A percentile compares a stretch with the other conserved stretches of the same genome.
Conservation (phyloP, 2,888 invertebrate genomes). For the Dryococelus australis region DNA sequence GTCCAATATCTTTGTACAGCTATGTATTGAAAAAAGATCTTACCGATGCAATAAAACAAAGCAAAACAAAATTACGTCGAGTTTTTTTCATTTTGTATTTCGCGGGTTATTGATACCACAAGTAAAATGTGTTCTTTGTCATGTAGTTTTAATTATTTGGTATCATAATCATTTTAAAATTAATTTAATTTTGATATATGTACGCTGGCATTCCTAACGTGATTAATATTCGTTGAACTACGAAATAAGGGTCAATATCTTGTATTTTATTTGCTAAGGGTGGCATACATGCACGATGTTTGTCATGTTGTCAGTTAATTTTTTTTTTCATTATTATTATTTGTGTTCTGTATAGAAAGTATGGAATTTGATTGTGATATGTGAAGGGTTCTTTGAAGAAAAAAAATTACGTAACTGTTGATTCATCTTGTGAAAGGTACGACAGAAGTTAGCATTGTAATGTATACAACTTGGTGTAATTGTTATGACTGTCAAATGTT, state of each 20-base stretch:
- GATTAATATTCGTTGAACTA: neutral
- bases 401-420: neutral
- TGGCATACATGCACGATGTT: neutral
- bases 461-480: neutral
- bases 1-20: too few species aligned
- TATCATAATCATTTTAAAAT: too few species aligned
- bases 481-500: neutral
- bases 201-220: too few species aligned
- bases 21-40: too few species aligned
- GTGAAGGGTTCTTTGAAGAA: neutral
- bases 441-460: neutral
- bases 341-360: neutral
- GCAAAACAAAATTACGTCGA: too few species aligned
- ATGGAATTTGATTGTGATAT: neutral
- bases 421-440: neutral
- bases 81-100: too few species aligned
- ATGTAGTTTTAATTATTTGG: too few species aligned
- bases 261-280: neutral
- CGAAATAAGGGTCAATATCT: neutral
- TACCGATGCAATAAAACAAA: too few species aligned
- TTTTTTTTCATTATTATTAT: neutral
- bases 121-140: too few species aligned
- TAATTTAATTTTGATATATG: too few species aligned
- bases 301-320: neutral
- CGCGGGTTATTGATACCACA: too few species aligned